A percentile compares a stretch with the other conserved stretches of the same genome.
Conservation (phyloP, 2,888 invertebrate species). For the Ornithoptera priamus region DNA sequence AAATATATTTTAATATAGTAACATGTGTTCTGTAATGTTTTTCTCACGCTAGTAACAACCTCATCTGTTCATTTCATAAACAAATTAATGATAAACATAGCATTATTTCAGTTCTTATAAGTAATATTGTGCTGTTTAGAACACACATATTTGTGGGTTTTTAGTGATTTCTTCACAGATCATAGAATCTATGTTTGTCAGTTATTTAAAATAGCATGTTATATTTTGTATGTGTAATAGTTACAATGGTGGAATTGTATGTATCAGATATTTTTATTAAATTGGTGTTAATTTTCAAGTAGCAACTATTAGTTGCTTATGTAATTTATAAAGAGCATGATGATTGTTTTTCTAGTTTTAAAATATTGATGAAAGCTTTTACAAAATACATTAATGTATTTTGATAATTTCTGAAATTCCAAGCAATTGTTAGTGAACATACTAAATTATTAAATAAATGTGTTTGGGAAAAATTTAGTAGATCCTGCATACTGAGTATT, state of each 20-base stretch:
- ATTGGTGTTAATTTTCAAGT: too few species aligned
- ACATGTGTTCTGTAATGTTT: conserved; percentile 58
- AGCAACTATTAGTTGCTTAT: too few species aligned
- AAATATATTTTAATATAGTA: conserved; percentile 54
- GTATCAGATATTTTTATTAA: too few species aligned
- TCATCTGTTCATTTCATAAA: conserved; percentile 55
- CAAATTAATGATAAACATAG: conserved; percentile 33
- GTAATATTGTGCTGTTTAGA: conserved; percentile 4
- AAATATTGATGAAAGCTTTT: too few species aligned
- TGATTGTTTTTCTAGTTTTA: too few species aligned
- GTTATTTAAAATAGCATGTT: conserved; percentile 23
- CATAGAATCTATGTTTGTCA: not conserved
- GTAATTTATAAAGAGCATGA: too few species aligned
- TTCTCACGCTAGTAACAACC: conserved; percentile 35
- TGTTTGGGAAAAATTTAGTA: too few species aligned
- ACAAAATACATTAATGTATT: too few species aligned
- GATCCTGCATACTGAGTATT: too few species aligned
- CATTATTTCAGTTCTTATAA: conserved; percentile 30
- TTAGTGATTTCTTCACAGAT: not conserved
- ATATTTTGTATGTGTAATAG: conserved; percentile 4
- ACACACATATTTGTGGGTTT: conserved; percentile 2
- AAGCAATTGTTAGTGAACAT: too few species aligned
- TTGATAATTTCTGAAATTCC: too few species aligned
- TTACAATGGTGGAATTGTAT: not conserved
- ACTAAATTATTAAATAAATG: too few species aligned